These are phyloP conservation scores for Notospermus geniculatus DNA, from an alignment of 1,140 invertebrate species.

Conservation along the genomic window DNA sequence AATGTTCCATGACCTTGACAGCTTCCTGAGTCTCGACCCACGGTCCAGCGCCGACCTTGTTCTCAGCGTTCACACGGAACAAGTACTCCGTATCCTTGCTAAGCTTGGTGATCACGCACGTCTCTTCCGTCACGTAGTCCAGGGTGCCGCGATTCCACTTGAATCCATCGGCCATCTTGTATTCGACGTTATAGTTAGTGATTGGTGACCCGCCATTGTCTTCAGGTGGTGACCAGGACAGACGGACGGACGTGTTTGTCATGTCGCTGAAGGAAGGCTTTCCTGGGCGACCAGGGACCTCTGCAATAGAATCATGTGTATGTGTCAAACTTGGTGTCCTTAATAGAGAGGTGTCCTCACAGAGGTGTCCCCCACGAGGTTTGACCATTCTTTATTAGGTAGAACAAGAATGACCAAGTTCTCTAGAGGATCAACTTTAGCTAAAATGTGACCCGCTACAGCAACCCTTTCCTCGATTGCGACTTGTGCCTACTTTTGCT, in stretches of 20 bases:
- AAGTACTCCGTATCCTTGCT: slow-evolving; percentile 89
- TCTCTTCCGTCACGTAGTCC: slow-evolving; percentile 36
- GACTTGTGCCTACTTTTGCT: too few species aligned
- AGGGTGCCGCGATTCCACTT: slow-evolving; percentile 44
- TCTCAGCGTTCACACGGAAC: slow-evolving; percentile 93
- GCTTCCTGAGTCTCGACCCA: slow-evolving; percentile 85
- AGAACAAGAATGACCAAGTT: too few species aligned
- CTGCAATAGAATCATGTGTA: too few species aligned
- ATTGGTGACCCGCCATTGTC: slow-evolving; percentile 94
- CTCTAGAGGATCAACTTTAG: too few species aligned
- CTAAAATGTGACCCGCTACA: too few species aligned
- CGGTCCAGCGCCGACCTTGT: slow-evolving; percentile 92
- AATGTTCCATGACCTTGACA: slow-evolving; percentile 69
- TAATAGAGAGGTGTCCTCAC: too few species aligned
- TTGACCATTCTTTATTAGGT: too few species aligned
- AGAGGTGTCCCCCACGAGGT: too few species aligned
- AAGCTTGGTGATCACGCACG: slow-evolving; percentile 74
- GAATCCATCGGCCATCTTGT: slow-evolving; percentile 32
- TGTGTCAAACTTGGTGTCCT: too few species aligned
- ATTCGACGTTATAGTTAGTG: slow-evolving; percentile 87
- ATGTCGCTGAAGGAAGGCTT: slow-evolving; percentile 86
- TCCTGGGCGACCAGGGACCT: slow-evolving; percentile 73
- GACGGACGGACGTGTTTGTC: slow-evolving; percentile 89
- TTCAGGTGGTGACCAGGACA: slow-evolving; percentile 85
- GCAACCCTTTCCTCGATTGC: too few species aligned